A percentile compares a stretch with the other conserved stretches of the same genome.
These are phyloP conservation scores for Cheilosia impressa DNA, from an alignment of 2,888 invertebrate species.

Conservation along the genomic window DNA sequence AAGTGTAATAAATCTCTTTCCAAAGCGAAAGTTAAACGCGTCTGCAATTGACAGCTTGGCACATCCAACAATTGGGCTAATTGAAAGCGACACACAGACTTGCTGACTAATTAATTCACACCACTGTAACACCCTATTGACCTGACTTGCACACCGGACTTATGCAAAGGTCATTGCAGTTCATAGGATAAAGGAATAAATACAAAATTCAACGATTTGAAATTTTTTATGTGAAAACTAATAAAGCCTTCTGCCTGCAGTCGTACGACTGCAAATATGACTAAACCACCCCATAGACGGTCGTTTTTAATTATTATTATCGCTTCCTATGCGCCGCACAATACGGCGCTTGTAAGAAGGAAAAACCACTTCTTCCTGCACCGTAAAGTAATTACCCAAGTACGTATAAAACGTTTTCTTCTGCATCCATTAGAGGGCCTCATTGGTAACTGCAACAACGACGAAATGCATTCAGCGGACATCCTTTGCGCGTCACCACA, in stretches of 20 bases:
- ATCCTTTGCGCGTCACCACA: slow-evolving; percentile 24
- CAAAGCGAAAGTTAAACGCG: slow-evolving; percentile 3
- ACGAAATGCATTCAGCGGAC: slow-evolving; percentile 42
- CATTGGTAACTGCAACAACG: slow-evolving; percentile 7
- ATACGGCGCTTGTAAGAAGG: slow-evolving; percentile 1
- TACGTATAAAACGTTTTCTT: slow-evolving; percentile 52
- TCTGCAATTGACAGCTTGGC: slow-evolving; percentile 18
- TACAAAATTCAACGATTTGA: neutral
- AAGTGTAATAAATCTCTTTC: neutral
- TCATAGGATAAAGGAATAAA: neutral
- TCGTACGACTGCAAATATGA: neutral
- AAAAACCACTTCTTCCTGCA: slow-evolving; percentile 41
- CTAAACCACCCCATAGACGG: slow-evolving; percentile 26
- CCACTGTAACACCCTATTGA: neutral
- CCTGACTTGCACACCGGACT: neutral
- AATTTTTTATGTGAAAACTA: neutral
- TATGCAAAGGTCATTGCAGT: neutral
- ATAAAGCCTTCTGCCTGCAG: neutral
- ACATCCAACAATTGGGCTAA: slow-evolving; percentile 23
- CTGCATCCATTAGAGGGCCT: slow-evolving; percentile 39
- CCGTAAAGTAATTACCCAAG: slow-evolving; percentile 65
- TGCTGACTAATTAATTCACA: slow-evolving; percentile 12
- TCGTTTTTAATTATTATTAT: slow-evolving; percentile 49
- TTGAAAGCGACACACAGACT: slow-evolving; percentile 35
- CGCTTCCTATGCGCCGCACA: slow-evolving; percentile 13